Base-by-base conservation (phyloP, 2,888 invertebrate species). In the Zygogramma bicolorata region DNA sequence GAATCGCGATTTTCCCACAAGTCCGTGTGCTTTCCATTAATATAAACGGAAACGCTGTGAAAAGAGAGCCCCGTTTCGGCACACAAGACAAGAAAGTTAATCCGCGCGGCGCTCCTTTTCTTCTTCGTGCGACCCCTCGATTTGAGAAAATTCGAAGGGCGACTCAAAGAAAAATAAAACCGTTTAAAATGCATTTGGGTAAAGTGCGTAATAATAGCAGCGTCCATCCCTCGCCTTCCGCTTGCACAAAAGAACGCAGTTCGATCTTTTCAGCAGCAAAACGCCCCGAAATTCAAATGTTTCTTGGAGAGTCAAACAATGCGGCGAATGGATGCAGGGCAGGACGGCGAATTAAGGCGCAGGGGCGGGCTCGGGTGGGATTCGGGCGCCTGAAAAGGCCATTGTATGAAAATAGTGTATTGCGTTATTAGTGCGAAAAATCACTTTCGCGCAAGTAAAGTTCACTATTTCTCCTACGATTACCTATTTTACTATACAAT, bases 251-350 rank as follows among this genome's bases (percentile, higher is more conserved):
- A 65, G 69, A 69, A 53, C 68, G 57, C 68, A 42, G 62, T 62
- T 69, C 62, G 57, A 40, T 58, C 76, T 75, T 74, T 74, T 73
- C 68, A 77, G 74, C 73, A 76, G 46, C 70, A 79, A 82, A 83
- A 79, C 82, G 82, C 81, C 81, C 82, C 76, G 74, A 83, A 53
- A 82, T 81, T 83, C 81, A 83, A 84, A 85, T 84, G 82, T 84
- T 83, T 83, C 82, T 68, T 38, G n/a, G 49, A 63, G 72, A 80
- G 81, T 70, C 78, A 82, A 83, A 84, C 82, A 84, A 83, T 75
- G 74, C 74, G 78, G 61, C 57, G 69, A 81, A 82, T 81, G 81
- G 81, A 78, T 79, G 77, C 77, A 63, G 82, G 83, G 83, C 68
- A 76, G 82, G 81, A 79, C 75, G 67, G 59, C 68, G 74, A 80